Percentiles rank a stretch among this genome's conserved stretches.
phyloP scores from a whole-genome alignment of 2,888 invertebrate genomes.

The Platycheirus rosarum region DNA sequence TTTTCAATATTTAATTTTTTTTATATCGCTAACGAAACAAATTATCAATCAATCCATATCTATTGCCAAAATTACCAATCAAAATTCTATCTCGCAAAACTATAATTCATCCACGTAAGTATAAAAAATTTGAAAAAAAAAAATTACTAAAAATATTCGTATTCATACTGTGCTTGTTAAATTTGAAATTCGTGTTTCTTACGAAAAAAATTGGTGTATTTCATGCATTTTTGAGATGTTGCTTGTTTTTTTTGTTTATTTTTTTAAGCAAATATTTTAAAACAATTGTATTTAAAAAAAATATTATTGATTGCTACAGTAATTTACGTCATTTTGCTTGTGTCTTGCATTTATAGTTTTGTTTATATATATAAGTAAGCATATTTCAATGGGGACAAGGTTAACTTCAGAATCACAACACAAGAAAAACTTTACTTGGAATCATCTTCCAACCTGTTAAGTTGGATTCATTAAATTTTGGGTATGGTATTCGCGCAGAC shows the following conservation, averaged over 20 bases:
- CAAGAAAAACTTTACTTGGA: not conserved
- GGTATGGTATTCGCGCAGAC: too few species aligned
- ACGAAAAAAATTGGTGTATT: slow-evolving; percentile 39
- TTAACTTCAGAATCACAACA: slow-evolving; percentile 21
- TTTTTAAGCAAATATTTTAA: not conserved
- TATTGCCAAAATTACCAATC: slow-evolving; percentile 73
- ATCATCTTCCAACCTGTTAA: too few species aligned
- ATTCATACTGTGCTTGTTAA: slow-evolving; percentile 53
- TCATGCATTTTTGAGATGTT: slow-evolving; percentile 56
- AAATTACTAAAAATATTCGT: slow-evolving; percentile 48
- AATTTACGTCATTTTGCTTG: slow-evolving; percentile 44
- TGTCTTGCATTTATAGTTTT: slow-evolving; percentile 38
- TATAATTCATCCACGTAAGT: slow-evolving; percentile 72
- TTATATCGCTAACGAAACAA: slow-evolving; percentile 73
- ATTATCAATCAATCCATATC: slow-evolving; percentile 73
- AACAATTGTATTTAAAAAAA: slow-evolving; percentile 19
- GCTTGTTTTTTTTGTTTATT: slow-evolving; percentile 26
- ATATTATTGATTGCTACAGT: slow-evolving; percentile 19
- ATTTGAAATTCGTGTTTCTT: slow-evolving; percentile 40
- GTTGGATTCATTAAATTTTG: too few species aligned
- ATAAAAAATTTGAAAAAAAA: slow-evolving; percentile 56
- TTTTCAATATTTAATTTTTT: slow-evolving; percentile 67
- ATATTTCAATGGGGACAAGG: not conserved
- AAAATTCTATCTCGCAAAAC: slow-evolving; percentile 71
- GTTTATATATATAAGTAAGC: slow-evolving; percentile 7